phyloP scores from a whole-genome alignment of 2,888 invertebrate genomes.

The Polymixis flavicincta region DNA sequence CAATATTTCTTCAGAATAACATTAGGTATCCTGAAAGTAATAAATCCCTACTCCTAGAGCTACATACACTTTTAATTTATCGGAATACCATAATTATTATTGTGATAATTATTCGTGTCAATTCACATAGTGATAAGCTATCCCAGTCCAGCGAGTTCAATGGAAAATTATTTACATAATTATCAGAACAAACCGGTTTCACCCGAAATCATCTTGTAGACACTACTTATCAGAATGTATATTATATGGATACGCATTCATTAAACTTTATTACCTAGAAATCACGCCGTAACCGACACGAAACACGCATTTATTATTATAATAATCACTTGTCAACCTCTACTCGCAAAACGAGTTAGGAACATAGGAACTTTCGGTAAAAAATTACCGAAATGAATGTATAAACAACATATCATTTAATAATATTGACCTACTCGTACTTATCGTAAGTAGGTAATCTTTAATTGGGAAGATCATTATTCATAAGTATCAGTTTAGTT shows the following conservation, averaged over 20 bases:
- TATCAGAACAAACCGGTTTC: slow-evolving; percentile 46
- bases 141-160: slow-evolving; percentile 16
- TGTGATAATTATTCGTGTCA: slow-evolving; percentile 28
- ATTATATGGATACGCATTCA: not conserved
- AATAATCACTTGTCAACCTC: slow-evolving; percentile 44
- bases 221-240: slow-evolving; percentile 28
- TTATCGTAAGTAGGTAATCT: not conserved
- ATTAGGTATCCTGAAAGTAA: not conserved
- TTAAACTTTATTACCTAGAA: slow-evolving; percentile 33
- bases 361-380: slow-evolving; percentile 18
- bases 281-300: slow-evolving; percentile 41
- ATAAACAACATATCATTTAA: not conserved
- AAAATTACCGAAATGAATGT: slow-evolving; percentile 4
- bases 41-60: not conserved
- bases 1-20: not conserved
- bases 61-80: not conserved
- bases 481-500: not conserved
- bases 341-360: slow-evolving; percentile 20
- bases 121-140: slow-evolving; percentile 40
- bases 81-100: not conserved
- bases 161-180: slow-evolving; percentile 36
- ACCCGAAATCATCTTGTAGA: slow-evolving; percentile 38
- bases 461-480: not conserved
- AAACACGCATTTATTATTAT: slow-evolving; percentile 28
- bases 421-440: not conserved